Base-by-base conservation (phyloP, 37 sponge, comb jelly and placozoan species). In the Agelas oroides region DNA sequence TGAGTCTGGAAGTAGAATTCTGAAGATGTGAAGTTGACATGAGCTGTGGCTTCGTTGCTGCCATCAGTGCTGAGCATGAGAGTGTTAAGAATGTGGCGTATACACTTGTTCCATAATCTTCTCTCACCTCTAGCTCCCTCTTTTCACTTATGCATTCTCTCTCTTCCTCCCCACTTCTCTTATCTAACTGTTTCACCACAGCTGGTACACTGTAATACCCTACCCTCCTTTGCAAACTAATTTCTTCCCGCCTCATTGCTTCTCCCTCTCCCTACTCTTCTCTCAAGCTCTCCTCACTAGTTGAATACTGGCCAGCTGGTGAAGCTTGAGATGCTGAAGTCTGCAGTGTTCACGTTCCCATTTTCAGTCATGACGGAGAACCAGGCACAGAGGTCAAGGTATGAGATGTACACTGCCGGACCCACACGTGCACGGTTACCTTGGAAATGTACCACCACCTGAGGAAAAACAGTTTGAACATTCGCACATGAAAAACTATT, bases 301-400 rank as follows among this genome's bases (percentile, higher is more conserved):
- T 90, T 56, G 30, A 90, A 84, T 1, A 79, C 70, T 57, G 68
- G 34, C 90, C 90, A 90, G 0, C 71, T 53, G 2, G 78, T 36
- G 65, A 89, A 89, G n/a, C 34, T 32, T 6, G 78, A 0, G 13
- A 84, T 74, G 58, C 12, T 20, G 59, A 80, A 84, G 31, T 40
- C 65, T 11, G 35, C 36, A 16, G 1, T 46, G 46, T 12, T 46
- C 6, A 46, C 46, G 8, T 46, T 46, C 63, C 59, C 8, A 5
- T 20, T 12, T 77, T 17, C 14, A 36, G 19, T 27, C 11, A n/a
- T 1, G 55, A 34, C 69, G 1, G 75, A 71, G 77, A 66, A 76
- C 85, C 88, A 92, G 64, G 93, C 88, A 58, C 93, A 92, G 60
- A 68, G 69, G 20, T 87, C 59, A 28, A 92, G 56, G 59, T 73